Percentiles rank a stretch among this genome's conserved stretches.
phyloP scores from a whole-genome alignment of 2,888 invertebrate genomes.

The Clunio marinus region DNA sequence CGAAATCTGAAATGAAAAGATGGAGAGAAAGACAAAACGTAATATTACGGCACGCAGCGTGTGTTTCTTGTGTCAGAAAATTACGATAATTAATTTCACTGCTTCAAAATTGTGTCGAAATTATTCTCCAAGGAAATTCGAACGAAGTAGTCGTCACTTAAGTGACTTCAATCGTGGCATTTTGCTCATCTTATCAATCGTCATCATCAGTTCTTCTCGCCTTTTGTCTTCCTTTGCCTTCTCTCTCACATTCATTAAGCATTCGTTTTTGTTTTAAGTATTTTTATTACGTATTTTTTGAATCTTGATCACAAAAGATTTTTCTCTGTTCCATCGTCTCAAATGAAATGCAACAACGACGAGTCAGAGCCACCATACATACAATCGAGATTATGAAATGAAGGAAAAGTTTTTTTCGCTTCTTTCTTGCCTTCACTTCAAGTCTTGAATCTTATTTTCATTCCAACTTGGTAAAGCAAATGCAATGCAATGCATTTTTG shows the following conservation, averaged over 20 bases:
- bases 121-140: too few species aligned
- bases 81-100: conserved; percentile 17
- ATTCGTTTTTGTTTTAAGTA: conserved; percentile 34
- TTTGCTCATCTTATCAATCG: conserved; percentile 6
- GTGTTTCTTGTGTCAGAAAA: conserved; percentile 5
- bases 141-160: too few species aligned
- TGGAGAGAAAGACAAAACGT: not conserved
- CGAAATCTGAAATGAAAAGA: not conserved
- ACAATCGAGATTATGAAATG: conserved; percentile 23
- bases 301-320: not conserved
- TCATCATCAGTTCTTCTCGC: conserved; percentile 33
- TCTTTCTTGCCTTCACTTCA: not conserved
- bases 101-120: conserved; percentile 33
- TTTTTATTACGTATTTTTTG: conserved; percentile 29
- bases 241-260: conserved; percentile 28
- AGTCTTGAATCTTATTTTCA: conserved; percentile 1
- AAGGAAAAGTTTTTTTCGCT: not conserved
- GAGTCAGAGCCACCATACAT: too few species aligned
- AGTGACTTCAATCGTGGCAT: not conserved
- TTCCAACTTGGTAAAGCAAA: conserved; percentile 16
- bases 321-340: not conserved
- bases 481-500: not conserved
- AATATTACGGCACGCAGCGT: too few species aligned
- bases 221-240: conserved; percentile 20
- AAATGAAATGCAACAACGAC: not conserved